phyloP scores from a whole-genome alignment of 2,888 invertebrate genomes.

The Hirtodrosophila histrioides region DNA sequence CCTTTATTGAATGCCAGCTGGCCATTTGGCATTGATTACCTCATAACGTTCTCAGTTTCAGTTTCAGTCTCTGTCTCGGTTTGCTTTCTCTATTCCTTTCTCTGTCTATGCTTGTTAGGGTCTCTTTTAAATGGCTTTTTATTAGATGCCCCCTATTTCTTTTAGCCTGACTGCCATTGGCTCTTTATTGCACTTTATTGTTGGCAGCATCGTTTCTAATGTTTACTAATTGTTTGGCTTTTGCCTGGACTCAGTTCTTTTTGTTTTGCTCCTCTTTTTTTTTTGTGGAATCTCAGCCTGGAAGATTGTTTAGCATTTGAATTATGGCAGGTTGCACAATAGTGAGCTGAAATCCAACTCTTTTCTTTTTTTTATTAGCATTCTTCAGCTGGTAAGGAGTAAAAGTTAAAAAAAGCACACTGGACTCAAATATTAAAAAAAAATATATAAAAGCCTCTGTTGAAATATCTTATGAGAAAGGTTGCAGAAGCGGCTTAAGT shows the following conservation, averaged over 20 bases:
- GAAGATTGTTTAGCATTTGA: too few relatives aligned
- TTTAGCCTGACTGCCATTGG: conserved; percentile 8
- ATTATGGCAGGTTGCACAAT: too few relatives aligned
- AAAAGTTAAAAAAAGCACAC: too few relatives aligned
- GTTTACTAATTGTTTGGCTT: conserved; percentile 31
- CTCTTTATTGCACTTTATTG: conserved; percentile 30
- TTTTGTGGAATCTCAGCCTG: too few relatives aligned
- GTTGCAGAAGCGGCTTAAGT: too few relatives aligned
- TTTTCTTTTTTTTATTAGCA: too few relatives aligned
- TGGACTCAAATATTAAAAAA: too few relatives aligned
- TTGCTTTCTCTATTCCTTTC: background rate
- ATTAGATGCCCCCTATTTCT: conserved; percentile 11
- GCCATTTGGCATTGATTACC: conserved; percentile 49
- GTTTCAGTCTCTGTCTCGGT: conserved; percentile 1
- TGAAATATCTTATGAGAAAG: too few relatives aligned
- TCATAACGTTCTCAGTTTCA: conserved; percentile 19
- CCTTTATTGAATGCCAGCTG: conserved; percentile 33
- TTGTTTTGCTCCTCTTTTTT: background rate
- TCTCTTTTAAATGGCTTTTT: conserved; percentile 26
- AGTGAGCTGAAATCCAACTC: too few relatives aligned
- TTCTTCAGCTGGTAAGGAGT: too few relatives aligned
- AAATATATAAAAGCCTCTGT: too few relatives aligned
- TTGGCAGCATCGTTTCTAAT: conserved; percentile 14
- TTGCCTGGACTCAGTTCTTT: too few relatives aligned
- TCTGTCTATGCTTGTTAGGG: conserved; percentile 9